Conservation (phyloP, 1,140 invertebrate genomes). For the Adoxophyes honmai region DNA sequence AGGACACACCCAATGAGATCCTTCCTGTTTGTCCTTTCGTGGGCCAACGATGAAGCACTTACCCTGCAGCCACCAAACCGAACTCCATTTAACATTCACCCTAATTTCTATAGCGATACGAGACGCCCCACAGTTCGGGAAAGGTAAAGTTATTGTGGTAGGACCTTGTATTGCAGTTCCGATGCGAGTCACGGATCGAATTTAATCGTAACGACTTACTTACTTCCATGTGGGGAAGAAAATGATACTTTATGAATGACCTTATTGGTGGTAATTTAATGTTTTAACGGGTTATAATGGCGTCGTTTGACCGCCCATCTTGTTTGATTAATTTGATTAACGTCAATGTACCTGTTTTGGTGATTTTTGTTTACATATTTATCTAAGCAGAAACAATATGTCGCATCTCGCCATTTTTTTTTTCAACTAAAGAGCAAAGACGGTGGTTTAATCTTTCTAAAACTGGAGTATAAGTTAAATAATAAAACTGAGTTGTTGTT, state of each 20-base stretch:
- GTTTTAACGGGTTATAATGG: too few species aligned
- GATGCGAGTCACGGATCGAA: constrained; percentile 55
- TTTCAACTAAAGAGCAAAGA: too few species aligned
- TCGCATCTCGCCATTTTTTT: too few species aligned
- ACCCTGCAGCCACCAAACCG: constrained; percentile 19
- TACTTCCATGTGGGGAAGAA: constrained; percentile 38
- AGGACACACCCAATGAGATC: constrained; percentile 50
- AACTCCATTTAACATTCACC: constrained; percentile 22
- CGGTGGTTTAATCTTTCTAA: too few species aligned
- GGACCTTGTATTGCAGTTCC: constrained; percentile 43
- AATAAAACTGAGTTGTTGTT: too few species aligned
- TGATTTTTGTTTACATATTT: too few species aligned
- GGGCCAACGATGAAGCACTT: constrained; percentile 43
- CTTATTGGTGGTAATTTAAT: background rate
- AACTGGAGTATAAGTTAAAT: too few species aligned
- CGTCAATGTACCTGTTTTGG: too few species aligned
- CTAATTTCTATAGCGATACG: constrained; percentile 24
- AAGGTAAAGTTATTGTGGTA: constrained; percentile 18
- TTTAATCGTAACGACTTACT: constrained; percentile 55
- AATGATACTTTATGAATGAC: constrained; percentile 25
- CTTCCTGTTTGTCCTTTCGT: constrained; percentile 64
- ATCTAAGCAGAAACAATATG: too few species aligned
- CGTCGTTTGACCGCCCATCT: too few species aligned
- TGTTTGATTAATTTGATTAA: too few species aligned
- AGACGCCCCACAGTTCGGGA: background rate